Evolutionary conservation across 1,140 invertebrate species (phyloP).

Genomic region (Campodea augens): DNA sequence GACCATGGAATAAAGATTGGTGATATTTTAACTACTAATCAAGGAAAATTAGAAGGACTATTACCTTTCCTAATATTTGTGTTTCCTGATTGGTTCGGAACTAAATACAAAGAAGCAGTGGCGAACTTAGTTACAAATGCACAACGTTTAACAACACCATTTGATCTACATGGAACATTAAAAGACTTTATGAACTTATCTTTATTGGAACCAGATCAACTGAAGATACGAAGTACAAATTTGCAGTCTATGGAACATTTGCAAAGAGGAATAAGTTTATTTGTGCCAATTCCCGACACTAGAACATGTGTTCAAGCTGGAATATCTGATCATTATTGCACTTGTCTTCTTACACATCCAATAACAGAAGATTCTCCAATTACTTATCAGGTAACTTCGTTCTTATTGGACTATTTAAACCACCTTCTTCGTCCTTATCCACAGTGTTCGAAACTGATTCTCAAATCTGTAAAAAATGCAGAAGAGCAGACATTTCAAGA

Average conservation of each 20-base stretch:
- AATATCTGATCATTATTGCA: slow-evolving; percentile 25
- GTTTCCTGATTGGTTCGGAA: slow-evolving; percentile 24
- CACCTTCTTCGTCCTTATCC: background rate
- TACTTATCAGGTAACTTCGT: background rate
- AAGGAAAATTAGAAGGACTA: slow-evolving; percentile 30
- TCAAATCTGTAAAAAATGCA: background rate
- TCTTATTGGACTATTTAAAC: background rate
- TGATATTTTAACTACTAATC: slow-evolving; percentile 24
- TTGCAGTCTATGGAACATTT: no score
- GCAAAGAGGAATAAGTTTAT: slow-evolving; percentile 19
- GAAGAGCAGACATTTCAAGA: background rate
- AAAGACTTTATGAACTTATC: slow-evolving; percentile 18
- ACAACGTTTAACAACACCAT: slow-evolving; percentile 25
- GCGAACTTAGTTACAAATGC: slow-evolving; percentile 24
- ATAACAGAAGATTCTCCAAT: background rate
- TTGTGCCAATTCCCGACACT: slow-evolving; percentile 17
- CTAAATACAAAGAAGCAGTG: slow-evolving; percentile 20
- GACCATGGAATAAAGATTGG: slow-evolving; percentile 34
- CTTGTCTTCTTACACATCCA: slow-evolving; percentile 16
- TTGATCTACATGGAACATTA: slow-evolving; percentile 28
- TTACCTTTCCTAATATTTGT: slow-evolving; percentile 30
- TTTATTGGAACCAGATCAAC: slow-evolving; percentile 4
- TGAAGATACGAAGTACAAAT: background rate
- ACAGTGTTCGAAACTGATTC: background rate
- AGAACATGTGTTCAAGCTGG: slow-evolving; percentile 22